phyloP scores from a whole-genome alignment of 2,888 invertebrate genomes.

The Epistrophella euchroma region DNA sequence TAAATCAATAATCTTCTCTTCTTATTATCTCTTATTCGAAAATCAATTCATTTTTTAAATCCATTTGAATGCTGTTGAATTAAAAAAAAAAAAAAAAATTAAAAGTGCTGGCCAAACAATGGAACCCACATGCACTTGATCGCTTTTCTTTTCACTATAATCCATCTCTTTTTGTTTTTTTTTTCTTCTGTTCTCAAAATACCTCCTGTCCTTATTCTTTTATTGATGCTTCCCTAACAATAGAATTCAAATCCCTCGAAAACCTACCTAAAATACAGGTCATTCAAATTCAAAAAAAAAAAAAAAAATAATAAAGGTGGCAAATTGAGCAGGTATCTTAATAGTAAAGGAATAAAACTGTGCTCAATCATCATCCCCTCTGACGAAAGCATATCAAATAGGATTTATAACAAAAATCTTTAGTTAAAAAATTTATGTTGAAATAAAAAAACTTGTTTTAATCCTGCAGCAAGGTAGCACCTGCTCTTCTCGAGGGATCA shows the following conservation, averaged over 20 bases:
- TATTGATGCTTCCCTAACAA: conserved; percentile 14
- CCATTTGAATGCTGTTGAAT: conserved; percentile 2
- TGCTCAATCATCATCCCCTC: conserved; percentile 68
- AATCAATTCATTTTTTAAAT: not conserved
- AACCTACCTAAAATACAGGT: conserved; percentile 32
- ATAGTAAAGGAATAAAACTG: conserved; percentile 40
- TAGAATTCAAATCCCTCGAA: conserved; percentile 25
- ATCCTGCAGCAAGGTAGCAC: conserved; percentile 59
- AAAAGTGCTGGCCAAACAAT: conserved; percentile 60
- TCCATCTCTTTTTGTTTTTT: conserved; percentile 17
- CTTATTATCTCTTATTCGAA: not conserved
- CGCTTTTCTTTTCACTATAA: conserved; percentile 17
- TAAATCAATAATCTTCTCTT: not conserved
- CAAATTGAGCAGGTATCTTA: conserved; percentile 58
- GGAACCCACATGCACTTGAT: conserved; percentile 60
- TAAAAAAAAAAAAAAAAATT: not conserved
- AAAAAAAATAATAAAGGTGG: conserved; percentile 26
- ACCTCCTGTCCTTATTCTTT: not conserved
- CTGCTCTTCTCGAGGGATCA: conserved; percentile 71
- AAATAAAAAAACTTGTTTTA: conserved; percentile 59
- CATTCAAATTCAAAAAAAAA: conserved; percentile 21
- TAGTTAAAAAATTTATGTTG: conserved; percentile 15
- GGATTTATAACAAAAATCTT: conserved; percentile 65
- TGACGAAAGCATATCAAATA: conserved; percentile 63
- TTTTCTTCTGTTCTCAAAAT: not conserved